These are phyloP conservation scores for Ochotona curzoniae DNA, from an alignment of 2,113 vertebrate genomes.

Conservation along the genomic window DNA sequence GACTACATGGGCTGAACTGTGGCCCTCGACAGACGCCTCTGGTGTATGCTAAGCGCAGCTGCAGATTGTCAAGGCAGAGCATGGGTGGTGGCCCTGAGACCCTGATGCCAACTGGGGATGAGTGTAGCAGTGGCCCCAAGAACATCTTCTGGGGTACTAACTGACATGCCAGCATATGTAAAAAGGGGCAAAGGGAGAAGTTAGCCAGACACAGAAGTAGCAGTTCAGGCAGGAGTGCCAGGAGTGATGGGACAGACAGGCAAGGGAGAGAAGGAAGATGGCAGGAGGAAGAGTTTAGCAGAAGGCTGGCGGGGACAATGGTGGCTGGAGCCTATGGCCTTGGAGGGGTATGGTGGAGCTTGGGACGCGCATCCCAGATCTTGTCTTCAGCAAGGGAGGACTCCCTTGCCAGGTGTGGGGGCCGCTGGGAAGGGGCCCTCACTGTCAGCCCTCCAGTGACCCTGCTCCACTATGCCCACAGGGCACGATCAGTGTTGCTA, in stretches of 20 bases:
- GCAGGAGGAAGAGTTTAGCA: not conserved
- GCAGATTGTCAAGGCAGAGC: not conserved
- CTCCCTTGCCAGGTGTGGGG: not conserved
- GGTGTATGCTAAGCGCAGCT: not conserved
- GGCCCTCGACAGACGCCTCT: not conserved
- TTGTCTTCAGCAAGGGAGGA: not conserved
- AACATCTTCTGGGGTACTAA: not conserved
- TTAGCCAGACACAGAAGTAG: not conserved
- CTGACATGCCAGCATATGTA: too few species aligned
- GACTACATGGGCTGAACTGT: not conserved
- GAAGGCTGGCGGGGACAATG: not conserved
- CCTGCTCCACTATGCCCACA: not conserved
- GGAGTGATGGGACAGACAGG: not conserved
- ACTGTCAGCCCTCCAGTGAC: not conserved
- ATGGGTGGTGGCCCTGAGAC: not conserved
- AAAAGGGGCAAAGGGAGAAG: not conserved
- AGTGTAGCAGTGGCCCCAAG: not conserved
- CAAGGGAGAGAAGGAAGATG: not conserved
- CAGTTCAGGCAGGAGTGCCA: not conserved
- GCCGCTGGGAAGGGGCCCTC: too few species aligned
- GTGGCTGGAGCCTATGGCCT: not conserved
- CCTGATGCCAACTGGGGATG: not conserved
- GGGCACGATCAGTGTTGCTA: not conserved
- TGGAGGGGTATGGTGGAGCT: not conserved
- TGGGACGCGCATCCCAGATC: not conserved